Conservation (phyloP, 1,140 invertebrate species). For the Aphelenchoides fujianensis region DNA sequence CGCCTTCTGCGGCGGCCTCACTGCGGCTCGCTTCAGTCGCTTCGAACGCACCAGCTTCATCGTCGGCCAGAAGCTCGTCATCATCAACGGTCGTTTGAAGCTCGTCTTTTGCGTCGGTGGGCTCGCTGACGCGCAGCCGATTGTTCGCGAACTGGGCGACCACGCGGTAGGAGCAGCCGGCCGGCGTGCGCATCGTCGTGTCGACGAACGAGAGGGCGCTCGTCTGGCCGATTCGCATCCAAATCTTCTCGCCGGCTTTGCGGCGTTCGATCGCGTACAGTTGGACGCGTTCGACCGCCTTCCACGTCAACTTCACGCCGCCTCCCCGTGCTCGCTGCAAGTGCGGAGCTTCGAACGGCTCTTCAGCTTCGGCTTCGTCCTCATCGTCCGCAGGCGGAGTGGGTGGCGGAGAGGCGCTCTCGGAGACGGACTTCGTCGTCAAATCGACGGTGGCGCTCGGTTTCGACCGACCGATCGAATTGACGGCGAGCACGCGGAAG, state of each 20-base stretch:
- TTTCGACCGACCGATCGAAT: slow-evolving; percentile 76
- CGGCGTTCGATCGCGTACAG: slow-evolving; percentile 26
- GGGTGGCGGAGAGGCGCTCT: neutral
- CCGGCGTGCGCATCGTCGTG: slow-evolving; percentile 6
- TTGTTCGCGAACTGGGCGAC: slow-evolving; percentile 3
- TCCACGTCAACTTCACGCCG: slow-evolving; percentile 24
- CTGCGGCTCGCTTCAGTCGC: no score
- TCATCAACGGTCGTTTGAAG: neutral
- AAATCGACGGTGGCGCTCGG: slow-evolving; percentile 82
- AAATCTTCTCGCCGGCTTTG: slow-evolving; percentile 9
- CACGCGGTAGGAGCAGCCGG: slow-evolving; percentile 40
- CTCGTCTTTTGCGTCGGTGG: neutral
- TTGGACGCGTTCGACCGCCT: slow-evolving; percentile 23
- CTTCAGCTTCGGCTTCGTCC: neutral
- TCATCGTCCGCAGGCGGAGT: neutral
- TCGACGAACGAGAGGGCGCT: slow-evolving; percentile 14
- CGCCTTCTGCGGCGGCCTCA: no score
- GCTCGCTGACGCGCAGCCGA: neutral
- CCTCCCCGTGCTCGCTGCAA: neutral
- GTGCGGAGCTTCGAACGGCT: slow-evolving; percentile 5
- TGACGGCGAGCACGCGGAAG: slow-evolving; percentile 91
- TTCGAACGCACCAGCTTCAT: neutral
- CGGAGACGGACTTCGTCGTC: slow-evolving; percentile 24
- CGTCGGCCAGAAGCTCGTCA: neutral
- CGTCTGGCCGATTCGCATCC: slow-evolving; percentile 20